Conservation (phyloP, 2,113 vertebrate genomes). For the Gobius niger region DNA sequence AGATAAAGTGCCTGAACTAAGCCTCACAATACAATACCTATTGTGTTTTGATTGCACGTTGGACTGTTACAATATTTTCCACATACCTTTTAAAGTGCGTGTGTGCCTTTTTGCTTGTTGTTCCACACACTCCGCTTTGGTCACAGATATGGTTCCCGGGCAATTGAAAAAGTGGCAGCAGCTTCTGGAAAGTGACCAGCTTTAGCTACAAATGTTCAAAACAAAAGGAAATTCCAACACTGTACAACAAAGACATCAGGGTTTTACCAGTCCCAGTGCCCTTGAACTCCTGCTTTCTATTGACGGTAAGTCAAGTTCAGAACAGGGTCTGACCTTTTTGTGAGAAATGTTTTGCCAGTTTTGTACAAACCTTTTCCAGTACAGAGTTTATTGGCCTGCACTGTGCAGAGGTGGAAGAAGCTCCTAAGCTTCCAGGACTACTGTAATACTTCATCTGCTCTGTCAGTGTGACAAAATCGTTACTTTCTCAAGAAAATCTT, state of each 20-base stretch:
- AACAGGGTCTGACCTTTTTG: conserved; percentile 7
- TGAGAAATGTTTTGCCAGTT: background rate
- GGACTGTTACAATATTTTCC: conserved; percentile 72
- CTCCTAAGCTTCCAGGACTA: too few relatives aligned
- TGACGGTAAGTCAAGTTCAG: conserved; percentile 13
- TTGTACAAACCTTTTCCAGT: too few relatives aligned
- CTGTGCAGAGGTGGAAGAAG: too few relatives aligned
- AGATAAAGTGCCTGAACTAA: conserved; percentile 70
- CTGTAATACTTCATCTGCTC: too few relatives aligned
- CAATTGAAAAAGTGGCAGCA: conserved; percentile 15
- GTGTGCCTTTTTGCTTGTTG: conserved; percentile 34
- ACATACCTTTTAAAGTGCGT: conserved; percentile 56
- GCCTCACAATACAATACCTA: conserved; percentile 78
- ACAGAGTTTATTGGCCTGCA: too few relatives aligned
- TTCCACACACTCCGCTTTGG: conserved; percentile 25
- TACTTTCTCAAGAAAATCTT: too few relatives aligned
- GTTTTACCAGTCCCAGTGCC: conserved; percentile 34
- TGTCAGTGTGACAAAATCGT: too few relatives aligned
- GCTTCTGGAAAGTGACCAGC: conserved; percentile 59
- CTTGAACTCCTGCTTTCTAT: conserved; percentile 45
- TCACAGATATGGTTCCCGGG: conserved; percentile 23
- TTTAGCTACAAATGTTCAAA: conserved; percentile 41
- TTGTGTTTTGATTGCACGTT: conserved; percentile 78
- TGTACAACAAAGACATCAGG: conserved; percentile 38
- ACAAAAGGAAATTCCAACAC: conserved; percentile 51